A percentile compares a stretch with the other conserved stretches of the same genome.
phyloP scores from a whole-genome alignment of 2,888 invertebrate species.

The Barypeithes pellucidus region DNA sequence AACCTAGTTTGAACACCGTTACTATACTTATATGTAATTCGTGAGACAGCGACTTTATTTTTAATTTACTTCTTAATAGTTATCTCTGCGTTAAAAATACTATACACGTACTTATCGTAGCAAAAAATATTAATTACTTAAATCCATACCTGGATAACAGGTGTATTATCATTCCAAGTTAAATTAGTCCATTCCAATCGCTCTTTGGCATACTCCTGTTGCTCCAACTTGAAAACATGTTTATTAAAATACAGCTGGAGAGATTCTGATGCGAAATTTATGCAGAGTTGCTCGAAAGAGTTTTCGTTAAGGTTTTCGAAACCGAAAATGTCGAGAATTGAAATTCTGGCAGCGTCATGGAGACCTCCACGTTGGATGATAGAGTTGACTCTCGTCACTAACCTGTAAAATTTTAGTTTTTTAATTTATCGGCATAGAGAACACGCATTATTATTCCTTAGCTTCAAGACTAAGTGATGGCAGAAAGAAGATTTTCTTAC shows the following conservation, averaged over 20 bases:
- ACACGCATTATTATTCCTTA: too few species aligned
- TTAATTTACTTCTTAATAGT: too few species aligned
- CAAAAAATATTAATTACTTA: background rate
- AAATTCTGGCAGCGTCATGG: conserved; percentile 91
- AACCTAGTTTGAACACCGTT: too few species aligned
- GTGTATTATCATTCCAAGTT: conserved; percentile 82
- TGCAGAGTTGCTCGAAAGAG: conserved; percentile 98
- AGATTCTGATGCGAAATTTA: conserved; percentile 98
- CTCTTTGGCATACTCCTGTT: conserved; percentile 95
- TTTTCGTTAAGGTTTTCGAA: conserved; percentile 97
- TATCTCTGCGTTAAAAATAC: too few species aligned
- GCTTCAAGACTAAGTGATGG: too few species aligned
- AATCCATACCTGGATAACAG: conserved; percentile 79
- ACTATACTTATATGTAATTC: too few species aligned
- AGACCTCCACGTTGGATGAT: conserved; percentile 92
- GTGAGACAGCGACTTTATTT: too few species aligned
- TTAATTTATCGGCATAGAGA: background rate
- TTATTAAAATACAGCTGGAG: conserved; percentile 97
- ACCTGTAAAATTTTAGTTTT: conserved; percentile 68
- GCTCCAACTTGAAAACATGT: conserved; percentile 96
- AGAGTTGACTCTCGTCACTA: conserved; percentile 92
- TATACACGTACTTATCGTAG: too few species aligned
- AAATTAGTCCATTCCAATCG: conserved; percentile 92
- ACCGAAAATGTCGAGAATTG: conserved; percentile 97
- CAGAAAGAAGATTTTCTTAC: too few species aligned